phyloP scores from a whole-genome alignment of 2,888 invertebrate species.

The Latrodectus hesperus region DNA sequence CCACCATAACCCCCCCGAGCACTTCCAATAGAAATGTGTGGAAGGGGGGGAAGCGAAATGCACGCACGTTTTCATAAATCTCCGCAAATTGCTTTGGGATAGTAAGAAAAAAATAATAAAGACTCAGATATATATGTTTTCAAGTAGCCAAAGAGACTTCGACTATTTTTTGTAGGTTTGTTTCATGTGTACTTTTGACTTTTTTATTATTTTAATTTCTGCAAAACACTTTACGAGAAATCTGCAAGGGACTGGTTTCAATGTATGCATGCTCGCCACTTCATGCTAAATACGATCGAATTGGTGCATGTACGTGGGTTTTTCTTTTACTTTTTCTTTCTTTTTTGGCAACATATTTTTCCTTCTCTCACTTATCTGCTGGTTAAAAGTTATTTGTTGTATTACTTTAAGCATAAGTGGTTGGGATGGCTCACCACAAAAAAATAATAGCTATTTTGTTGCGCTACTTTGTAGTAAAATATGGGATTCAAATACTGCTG shows the following conservation, averaged over 20 bases:
- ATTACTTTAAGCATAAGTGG: conserved; percentile 23
- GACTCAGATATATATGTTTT: conserved; percentile 31
- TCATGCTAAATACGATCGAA: conserved; percentile 25
- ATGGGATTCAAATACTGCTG: conserved; percentile 27
- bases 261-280: conserved; percentile 30
- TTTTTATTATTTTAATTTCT: conserved; percentile 44
- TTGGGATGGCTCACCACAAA: conserved; percentile 1
- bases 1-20: not conserved
- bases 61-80: conserved; percentile 68
- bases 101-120: conserved; percentile 4
- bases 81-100: conserved; percentile 57
- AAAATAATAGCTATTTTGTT: conserved; percentile 14
- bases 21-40: not conserved
- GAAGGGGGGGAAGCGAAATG: conserved; percentile 11
- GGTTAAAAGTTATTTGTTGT: not conserved
- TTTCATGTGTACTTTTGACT: conserved; percentile 20
- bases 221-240: conserved; percentile 49
- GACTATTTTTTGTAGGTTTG: conserved; percentile 19
- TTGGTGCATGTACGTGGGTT: conserved; percentile 21
- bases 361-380: not conserved
- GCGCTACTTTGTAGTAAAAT: conserved; percentile 9
- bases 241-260: conserved; percentile 38
- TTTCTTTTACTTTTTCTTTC: not conserved
- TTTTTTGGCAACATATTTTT: not conserved
- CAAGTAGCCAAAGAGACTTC: conserved; percentile 48